Evolutionary conservation across 2,797 vertebrate species (phyloP), one percentile per base, ranked within the genome.

Genomic region (Notolepis coatsorum): DNA sequence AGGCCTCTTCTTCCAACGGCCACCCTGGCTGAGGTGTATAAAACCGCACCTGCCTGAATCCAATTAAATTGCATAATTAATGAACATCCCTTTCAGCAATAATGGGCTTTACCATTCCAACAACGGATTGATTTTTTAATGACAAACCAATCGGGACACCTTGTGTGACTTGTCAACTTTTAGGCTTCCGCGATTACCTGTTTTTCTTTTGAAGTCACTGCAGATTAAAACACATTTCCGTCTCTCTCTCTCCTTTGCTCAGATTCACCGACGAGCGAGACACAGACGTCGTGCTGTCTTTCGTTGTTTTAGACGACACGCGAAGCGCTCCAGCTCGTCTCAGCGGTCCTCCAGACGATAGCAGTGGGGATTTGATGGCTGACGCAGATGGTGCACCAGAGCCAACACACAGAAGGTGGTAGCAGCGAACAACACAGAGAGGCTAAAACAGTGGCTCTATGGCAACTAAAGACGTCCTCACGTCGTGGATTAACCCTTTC

Each of bases 51-150:
- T 97, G 95, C 94, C 93, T 93, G 92, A 93, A 95, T 96, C 95
- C 95, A 98, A 97, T 98, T 98, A 98, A 94, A 94, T 91, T 84
- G 93, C 92, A 96, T 97, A 96, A 98, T 98, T 98, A 97, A 99
- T 98, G 94, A 95, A 94, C 86, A 89, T 93, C 86, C 75, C 86
- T 90, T 88, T 84, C 86, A 86, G 78, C 89, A 92, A 94, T 96
- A 96, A 98, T 97, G 94, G 93, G 91, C 92, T 95, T 93, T 92
- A 93, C 86, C 93, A 86, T 93, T 95, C 90, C 76, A 81, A 87
- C 92, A 84, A 86, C 89, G 88, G 88, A 94, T 97, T 93, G 93
- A 92, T 93, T 92, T 87, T 55, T 85, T 88, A 85, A 92, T 92
- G 88, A 81, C 88, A 79, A 89, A 91, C 89, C 87, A 80, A 89